Base-by-base conservation (phyloP, 2,113 vertebrate genomes). In the Osmerus eperlanus region DNA sequence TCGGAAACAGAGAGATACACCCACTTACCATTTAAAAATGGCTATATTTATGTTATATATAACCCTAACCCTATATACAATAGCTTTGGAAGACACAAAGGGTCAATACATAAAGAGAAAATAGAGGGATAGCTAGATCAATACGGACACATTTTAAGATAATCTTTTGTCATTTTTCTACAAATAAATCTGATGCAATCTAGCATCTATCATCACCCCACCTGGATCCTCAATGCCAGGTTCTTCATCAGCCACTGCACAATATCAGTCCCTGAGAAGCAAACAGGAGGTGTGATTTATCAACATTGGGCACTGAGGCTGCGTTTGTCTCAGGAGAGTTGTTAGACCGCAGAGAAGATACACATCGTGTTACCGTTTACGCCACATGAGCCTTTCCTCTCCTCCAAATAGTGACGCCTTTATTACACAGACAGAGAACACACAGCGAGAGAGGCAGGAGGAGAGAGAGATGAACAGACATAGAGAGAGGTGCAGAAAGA, bases 221-320 rank as follows among this genome's bases (percentile, higher is more conserved):
- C 97, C 97, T 92, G 95, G 94, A 87, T 99, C 97, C 12, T 99
- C 97, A 9, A 98, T 94, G 21, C 89, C 70, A 99, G 93, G 69
- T 95, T 97, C 91, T 96, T 99, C 93, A 97, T 95, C 79, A 99
- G 84, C 97, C 97, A 99, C 86, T 98, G 97, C 1, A 99, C 95
- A 78, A 99, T 93, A 82, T 99, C 97, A 71, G 95, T 19, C 14
- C 64, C 64, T 65, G 64, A 41, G 54, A n/a, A 18, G 54, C 15
- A n/a, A 15, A n/a, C 54, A 56, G 16, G 54, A 56, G 3, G 54
- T 15, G 54, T 3, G 14, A 56, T 18, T 18, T n/a, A 56, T 56
- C 6, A n/a, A n/a, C 7, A n/a, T 3, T 18, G 54, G 54, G 4
- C 41, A 47, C 41, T n/a, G 25, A 16, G 61, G 14, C 15, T 32